Evolutionary conservation across 2,113 vertebrate species (phyloP).

Genomic region (Nannospalax galili): DNA sequence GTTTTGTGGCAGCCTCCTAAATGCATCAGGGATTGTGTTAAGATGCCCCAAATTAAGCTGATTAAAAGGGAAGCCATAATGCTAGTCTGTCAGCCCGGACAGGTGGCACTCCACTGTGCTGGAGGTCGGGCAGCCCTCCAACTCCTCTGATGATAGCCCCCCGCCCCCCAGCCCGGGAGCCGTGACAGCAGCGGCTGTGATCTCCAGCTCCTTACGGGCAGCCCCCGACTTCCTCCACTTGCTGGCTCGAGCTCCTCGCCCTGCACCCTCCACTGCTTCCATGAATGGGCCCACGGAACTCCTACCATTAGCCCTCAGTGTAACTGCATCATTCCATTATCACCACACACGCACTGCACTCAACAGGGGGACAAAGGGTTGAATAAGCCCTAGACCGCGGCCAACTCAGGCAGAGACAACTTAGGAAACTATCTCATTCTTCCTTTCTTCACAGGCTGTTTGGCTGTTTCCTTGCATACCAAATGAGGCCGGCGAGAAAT

Average conservation of each 20-base stretch:
- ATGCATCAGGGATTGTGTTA: slow-evolving; percentile 28
- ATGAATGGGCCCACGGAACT: slow-evolving; percentile 86
- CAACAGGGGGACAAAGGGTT: slow-evolving; percentile 87
- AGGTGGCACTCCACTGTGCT: slow-evolving; percentile 77
- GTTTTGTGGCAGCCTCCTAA: background rate
- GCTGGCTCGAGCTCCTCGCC: slow-evolving; percentile 74
- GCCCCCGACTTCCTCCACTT: slow-evolving; percentile 80
- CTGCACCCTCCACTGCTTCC: slow-evolving; percentile 78
- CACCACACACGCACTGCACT: slow-evolving; percentile 88
- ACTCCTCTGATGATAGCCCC: background rate
- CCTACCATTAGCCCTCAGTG: slow-evolving; percentile 78
- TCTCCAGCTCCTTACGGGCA: slow-evolving; percentile 49
- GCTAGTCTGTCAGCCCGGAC: slow-evolving; percentile 76
- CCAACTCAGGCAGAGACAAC: slow-evolving; percentile 89
- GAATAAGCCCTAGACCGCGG: slow-evolving; percentile 86
- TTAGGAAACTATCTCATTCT: slow-evolving; percentile 90
- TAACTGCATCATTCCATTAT: slow-evolving; percentile 86
- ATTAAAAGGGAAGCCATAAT: slow-evolving; percentile 68
- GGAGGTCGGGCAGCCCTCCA: slow-evolving; percentile 70
- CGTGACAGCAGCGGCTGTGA: slow-evolving; percentile 65
- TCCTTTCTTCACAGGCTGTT: slow-evolving; percentile 86
- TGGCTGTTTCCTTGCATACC: slow-evolving; percentile 89
- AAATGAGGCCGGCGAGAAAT: slow-evolving; percentile 83
- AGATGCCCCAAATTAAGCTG: slow-evolving; percentile 71
- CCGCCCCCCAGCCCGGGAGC: background rate